Percentiles rank a stretch among this genome's conserved stretches.
These are phyloP conservation scores for Sitta carolinensis DNA, from an alignment of 2,797 vertebrate genomes.

Conservation along the genomic window DNA sequence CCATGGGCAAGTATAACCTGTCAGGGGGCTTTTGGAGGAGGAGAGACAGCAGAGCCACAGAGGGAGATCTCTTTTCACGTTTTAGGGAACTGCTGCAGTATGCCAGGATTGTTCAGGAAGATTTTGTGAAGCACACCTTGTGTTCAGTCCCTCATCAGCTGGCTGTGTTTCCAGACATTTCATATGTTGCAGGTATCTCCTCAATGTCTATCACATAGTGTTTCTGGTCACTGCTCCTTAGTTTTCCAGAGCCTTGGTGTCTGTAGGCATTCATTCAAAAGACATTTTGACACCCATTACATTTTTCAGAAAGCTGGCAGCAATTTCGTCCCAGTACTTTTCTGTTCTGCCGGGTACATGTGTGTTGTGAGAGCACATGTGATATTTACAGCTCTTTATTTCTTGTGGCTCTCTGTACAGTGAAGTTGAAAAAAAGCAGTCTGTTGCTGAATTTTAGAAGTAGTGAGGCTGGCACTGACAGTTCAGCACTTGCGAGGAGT, in stretches of 20 bases:
- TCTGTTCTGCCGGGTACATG: not conserved
- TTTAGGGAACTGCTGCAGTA: not conserved
- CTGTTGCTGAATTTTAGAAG: slow-evolving; percentile 5
- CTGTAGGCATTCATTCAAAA: not conserved
- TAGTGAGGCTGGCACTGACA: slow-evolving; percentile 34
- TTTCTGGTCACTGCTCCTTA: not conserved
- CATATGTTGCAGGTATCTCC: not conserved
- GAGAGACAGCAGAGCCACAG: not conserved
- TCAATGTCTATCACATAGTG: not conserved
- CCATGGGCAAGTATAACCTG: not conserved
- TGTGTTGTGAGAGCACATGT: not conserved
- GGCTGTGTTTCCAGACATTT: not conserved
- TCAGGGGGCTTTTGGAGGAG: not conserved
- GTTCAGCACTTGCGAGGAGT: not conserved
- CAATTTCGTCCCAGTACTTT: not conserved
- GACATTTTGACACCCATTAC: not conserved
- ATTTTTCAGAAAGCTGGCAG: not conserved
- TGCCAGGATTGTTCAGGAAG: not conserved
- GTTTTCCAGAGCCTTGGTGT: not conserved
- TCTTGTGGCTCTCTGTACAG: not conserved
- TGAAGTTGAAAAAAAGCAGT: not conserved
- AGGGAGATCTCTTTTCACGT: not conserved
- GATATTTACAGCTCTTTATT: not conserved
- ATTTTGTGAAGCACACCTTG: not conserved
- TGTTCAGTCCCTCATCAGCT: not conserved